A percentile compares a stretch with the other conserved stretches of the same genome.
Evolutionary conservation across 1,140 invertebrate species (phyloP).

Genomic region (Trichonephila clavipes): DNA sequence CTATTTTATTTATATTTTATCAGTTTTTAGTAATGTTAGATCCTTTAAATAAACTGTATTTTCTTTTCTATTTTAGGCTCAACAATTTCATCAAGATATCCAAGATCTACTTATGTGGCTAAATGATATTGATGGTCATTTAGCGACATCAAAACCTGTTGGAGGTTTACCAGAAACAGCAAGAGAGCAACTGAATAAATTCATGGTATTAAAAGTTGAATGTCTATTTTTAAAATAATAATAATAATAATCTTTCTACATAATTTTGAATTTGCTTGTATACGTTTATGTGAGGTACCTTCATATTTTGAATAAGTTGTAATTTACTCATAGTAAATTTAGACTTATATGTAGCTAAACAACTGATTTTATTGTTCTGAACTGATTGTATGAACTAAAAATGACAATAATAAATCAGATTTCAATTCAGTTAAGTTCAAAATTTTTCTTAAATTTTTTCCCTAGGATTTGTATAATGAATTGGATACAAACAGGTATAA

Average conservation of each 20-base stretch:
- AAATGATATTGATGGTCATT: slow-evolving; percentile 94
- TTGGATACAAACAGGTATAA: slow-evolving; percentile 94
- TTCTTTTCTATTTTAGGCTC: slow-evolving; percentile 83
- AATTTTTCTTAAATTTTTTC: background rate
- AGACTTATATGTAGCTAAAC: background rate
- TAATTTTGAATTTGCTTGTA: background rate
- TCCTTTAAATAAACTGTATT: background rate
- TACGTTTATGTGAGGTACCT: background rate
- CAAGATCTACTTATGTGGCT: slow-evolving; percentile 96
- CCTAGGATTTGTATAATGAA: slow-evolving; percentile 91
- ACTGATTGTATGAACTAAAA: no score
- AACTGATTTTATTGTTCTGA: no score
- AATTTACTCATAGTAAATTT: no score
- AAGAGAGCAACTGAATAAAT: slow-evolving; percentile 96
- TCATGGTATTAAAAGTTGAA: slow-evolving; percentile 85
- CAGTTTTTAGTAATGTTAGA: background rate
- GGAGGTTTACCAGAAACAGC: slow-evolving; percentile 99
- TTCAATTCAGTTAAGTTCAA: background rate
- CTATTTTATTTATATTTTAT: background rate
- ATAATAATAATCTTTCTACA: no score
- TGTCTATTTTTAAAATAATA: no score
- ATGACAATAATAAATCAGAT: no score
- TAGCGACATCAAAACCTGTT: slow-evolving; percentile 96
- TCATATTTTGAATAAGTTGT: no score
- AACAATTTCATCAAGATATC: slow-evolving; percentile 96